These are phyloP conservation scores for Cheilosia urbana DNA, from an alignment of 2,888 invertebrate species.

Conservation along the genomic window DNA sequence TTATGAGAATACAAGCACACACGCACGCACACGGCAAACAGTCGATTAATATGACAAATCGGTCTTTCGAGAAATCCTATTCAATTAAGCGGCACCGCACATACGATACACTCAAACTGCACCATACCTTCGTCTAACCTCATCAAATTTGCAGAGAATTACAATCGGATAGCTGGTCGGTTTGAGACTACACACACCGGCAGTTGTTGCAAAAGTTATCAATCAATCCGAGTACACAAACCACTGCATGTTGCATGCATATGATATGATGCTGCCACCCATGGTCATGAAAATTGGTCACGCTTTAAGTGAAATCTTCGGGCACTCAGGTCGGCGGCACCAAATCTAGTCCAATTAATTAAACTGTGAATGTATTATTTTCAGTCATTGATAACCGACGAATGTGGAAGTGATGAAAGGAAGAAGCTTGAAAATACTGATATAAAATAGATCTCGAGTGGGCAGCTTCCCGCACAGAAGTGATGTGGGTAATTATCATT, in stretches of 20 bases:
- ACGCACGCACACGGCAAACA: not conserved
- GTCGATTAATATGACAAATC: constrained; percentile 28
- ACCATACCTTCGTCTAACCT: not conserved
- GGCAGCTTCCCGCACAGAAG: constrained; percentile 11
- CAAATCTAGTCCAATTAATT: constrained; percentile 25
- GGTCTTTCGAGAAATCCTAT: constrained; percentile 6
- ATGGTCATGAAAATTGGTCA: not conserved
- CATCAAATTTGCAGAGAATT: constrained; percentile 42
- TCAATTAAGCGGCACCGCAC: not conserved
- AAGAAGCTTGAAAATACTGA: not conserved
- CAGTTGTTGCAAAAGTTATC: constrained; percentile 22
- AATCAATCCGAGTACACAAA: constrained; percentile 46
- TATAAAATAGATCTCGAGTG: not conserved
- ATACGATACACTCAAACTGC: not conserved
- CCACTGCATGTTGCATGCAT: constrained; percentile 44
- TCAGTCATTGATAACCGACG: constrained; percentile 6
- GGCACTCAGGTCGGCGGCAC: not conserved
- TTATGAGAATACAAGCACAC: not conserved
- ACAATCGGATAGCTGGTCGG: constrained; percentile 13
- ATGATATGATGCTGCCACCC: constrained; percentile 14
- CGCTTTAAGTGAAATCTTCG: constrained; percentile 7
- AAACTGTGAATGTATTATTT: constrained; percentile 35
- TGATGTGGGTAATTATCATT: constrained; percentile 53
- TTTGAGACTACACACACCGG: not conserved
- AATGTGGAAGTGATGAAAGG: not conserved